Evolutionary conservation across 2,797 vertebrate genomes (phyloP).

Genomic region (Oceanodroma leucorhoa): DNA sequence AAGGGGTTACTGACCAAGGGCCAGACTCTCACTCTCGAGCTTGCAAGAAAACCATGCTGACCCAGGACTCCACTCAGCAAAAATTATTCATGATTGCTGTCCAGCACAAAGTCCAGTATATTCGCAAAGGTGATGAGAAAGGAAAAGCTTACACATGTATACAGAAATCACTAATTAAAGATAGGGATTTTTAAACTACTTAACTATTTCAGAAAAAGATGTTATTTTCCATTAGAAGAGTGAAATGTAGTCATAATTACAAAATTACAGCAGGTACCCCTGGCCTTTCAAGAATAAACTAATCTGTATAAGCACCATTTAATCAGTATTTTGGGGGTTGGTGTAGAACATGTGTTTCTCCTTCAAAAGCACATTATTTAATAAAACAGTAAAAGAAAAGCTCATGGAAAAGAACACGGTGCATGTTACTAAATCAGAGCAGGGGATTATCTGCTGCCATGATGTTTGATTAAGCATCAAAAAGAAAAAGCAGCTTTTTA

Average conservation of each 20-base stretch:
- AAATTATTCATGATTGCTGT: neutral
- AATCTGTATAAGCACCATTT: neutral
- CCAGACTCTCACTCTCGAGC: neutral
- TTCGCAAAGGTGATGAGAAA: neutral
- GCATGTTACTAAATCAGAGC: neutral
- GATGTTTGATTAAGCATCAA: neutral
- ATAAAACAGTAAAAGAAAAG: neutral
- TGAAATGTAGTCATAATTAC: neutral
- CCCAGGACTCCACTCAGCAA: neutral
- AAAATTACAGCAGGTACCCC: neutral
- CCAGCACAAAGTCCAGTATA: neutral
- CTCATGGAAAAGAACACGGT: neutral
- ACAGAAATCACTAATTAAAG: neutral
- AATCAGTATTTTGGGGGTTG: neutral
- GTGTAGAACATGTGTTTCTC: neutral
- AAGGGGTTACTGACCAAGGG: neutral
- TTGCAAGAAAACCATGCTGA: neutral
- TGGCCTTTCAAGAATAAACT: neutral
- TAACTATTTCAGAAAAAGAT: neutral
- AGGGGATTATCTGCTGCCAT: neutral
- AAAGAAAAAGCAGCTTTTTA: neutral
- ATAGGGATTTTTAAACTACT: neutral
- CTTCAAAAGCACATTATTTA: neutral
- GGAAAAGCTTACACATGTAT: neutral
- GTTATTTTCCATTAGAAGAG: neutral